phyloP scores from a whole-genome alignment of 2,113 vertebrate genomes.

The Macroglossus sobrinus region DNA sequence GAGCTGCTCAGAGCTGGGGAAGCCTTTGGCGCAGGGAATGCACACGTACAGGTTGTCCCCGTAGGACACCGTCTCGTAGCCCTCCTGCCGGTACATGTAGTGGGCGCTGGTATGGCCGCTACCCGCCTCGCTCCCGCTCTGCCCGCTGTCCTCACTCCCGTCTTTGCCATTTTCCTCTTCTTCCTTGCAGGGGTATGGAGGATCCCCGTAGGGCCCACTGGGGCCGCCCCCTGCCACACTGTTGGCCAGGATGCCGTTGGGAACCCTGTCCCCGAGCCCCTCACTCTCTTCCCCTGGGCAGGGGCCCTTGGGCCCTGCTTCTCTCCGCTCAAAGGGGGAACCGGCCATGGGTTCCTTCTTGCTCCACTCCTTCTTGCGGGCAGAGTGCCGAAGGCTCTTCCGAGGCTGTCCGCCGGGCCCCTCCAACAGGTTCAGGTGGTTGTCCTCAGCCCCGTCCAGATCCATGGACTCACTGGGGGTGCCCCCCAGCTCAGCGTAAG shows the following conservation, averaged over 20 bases:
- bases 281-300: conserved; percentile 66
- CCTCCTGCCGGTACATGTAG: conserved; percentile 94
- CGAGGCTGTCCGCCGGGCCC: conserved; percentile 81
- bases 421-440: conserved; percentile 80
- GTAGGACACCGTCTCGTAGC: conserved; percentile 92
- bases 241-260: conserved; percentile 87
- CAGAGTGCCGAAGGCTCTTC: conserved; percentile 89
- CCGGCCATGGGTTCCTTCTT: conserved; percentile 82
- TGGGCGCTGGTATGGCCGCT: conserved; percentile 87
- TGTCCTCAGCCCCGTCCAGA: conserved; percentile 84
- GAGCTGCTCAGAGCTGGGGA: conserved; percentile 98
- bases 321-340: conserved; percentile 81
- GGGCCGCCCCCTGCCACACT: conserved; percentile 74
- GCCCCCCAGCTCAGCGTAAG: conserved; percentile 86
- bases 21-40: conserved; percentile 98
- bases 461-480: conserved; percentile 89
- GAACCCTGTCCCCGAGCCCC: conserved; percentile 83
- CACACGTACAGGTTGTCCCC: conserved; percentile 99
- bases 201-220: conserved; percentile 81
- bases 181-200: conserved; percentile 89
- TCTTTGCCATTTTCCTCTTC: conserved; percentile 95
- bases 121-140: conserved; percentile 90
- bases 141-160: conserved; percentile 91
- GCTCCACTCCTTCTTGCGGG: conserved; percentile 93
- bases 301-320: conserved; percentile 82